Conservation (phyloP, 2,888 invertebrate genomes). For the Pilophorus perplexus region DNA sequence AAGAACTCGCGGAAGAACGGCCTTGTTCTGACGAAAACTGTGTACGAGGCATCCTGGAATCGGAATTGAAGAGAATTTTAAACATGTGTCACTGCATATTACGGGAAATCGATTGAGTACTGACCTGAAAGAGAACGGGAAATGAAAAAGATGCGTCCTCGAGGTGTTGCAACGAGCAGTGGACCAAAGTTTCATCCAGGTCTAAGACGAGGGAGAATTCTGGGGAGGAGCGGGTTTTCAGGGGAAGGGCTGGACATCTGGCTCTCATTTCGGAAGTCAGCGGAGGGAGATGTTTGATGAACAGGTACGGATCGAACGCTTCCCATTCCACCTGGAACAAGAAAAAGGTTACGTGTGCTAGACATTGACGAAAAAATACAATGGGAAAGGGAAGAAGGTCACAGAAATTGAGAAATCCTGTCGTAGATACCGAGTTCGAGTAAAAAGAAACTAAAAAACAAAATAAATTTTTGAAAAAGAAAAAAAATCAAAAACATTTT, state of each 20-base stretch:
- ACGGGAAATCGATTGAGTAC: conserved; percentile 55
- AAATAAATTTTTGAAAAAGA: too few relatives aligned
- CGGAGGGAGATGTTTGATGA: conserved; percentile 87
- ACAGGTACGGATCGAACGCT: conserved; percentile 83
- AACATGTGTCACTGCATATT: background rate
- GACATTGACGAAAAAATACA: too few relatives aligned
- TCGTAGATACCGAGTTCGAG: too few relatives aligned
- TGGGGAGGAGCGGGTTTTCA: conserved; percentile 88
- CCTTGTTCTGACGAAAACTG: conserved; percentile 80
- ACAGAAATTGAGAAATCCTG: too few relatives aligned
- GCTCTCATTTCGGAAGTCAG: conserved; percentile 72
- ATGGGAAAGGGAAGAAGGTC: too few relatives aligned
- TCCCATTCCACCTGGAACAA: conserved; percentile 60
- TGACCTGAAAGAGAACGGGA: conserved; percentile 80
- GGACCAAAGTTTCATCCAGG: conserved; percentile 92
- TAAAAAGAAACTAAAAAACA: too few relatives aligned
- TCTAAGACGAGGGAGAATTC: conserved; percentile 76
- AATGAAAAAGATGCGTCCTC: conserved; percentile 91
- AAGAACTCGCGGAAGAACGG: conserved; percentile 91
- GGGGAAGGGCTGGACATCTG: conserved; percentile 77
- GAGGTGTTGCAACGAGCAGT: conserved; percentile 88
- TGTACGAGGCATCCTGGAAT: conserved; percentile 62
- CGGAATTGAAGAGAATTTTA: background rate
- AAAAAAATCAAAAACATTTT: too few relatives aligned
- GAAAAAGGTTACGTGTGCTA: too few relatives aligned